Conservation (phyloP, 1,140 invertebrate species). For the Coptotermes formosanus region DNA sequence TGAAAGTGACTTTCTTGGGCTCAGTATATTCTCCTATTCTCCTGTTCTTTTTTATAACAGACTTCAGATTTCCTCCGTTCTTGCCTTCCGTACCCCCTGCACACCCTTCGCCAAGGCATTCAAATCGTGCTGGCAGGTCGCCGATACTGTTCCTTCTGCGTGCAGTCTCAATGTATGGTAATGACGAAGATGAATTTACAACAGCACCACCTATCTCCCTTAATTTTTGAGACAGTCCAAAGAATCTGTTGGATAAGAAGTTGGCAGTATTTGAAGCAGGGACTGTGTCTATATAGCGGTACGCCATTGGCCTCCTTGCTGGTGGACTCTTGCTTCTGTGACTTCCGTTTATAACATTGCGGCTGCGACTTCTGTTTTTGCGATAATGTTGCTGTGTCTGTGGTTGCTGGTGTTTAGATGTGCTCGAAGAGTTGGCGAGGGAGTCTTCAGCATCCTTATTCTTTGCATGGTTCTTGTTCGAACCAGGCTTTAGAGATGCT, state of each 20-base stretch:
- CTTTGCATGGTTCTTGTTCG: not conserved
- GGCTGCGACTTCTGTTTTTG: conserved; percentile 21
- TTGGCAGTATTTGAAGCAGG: conserved; percentile 31
- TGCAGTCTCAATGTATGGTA: not conserved
- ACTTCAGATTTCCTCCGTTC: conserved; percentile 49
- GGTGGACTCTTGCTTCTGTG: conserved; percentile 33
- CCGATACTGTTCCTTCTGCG: conserved; percentile 40
- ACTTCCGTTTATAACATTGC: conserved; percentile 4
- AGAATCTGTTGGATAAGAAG: conserved; percentile 43
- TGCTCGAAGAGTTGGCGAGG: not conserved
- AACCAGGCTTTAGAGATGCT: not conserved
- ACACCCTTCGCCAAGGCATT: not conserved
- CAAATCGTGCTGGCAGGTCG: conserved; percentile 36
- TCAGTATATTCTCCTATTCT: conserved; percentile 56
- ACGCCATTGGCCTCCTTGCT: conserved; percentile 41
- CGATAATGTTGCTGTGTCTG: conserved; percentile 29
- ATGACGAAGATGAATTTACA: not conserved
- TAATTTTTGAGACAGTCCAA: conserved; percentile 46
- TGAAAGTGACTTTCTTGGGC: conserved; percentile 71
- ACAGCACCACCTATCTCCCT: conserved; percentile 42
- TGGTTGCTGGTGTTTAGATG: not conserved
- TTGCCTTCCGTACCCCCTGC: not conserved
- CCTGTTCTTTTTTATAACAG: conserved; percentile 56
- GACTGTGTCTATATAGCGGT: conserved; percentile 44
- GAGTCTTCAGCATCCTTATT: not conserved